Evolutionary conservation across 2,113 vertebrate genomes (phyloP).

Genomic region (Callionymus lyra): DNA sequence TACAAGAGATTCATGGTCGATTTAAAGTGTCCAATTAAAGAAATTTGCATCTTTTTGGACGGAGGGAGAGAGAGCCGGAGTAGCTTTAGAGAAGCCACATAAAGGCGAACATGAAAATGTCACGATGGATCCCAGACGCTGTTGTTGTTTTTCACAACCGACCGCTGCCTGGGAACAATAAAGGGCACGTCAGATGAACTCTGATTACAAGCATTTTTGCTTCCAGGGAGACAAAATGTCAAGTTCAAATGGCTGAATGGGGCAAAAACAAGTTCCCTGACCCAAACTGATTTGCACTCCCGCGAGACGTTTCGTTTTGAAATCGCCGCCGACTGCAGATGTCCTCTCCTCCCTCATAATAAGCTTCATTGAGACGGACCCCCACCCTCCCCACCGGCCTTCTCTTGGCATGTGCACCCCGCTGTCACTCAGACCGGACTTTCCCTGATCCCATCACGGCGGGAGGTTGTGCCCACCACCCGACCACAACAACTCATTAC

Average conservation of each 20-base stretch:
- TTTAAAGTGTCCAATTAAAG: no score
- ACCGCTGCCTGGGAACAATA: slow-evolving; percentile 7
- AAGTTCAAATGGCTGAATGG: slow-evolving; percentile 9
- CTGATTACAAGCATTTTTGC: slow-evolving; percentile 10
- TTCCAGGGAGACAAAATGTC: slow-evolving; percentile 4
- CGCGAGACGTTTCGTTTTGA: slow-evolving; percentile 12
- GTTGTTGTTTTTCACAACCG: slow-evolving; percentile 4
- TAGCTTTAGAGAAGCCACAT: no score
- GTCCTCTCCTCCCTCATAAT: slow-evolving; percentile 44
- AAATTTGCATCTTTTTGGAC: no score
- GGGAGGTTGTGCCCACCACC: slow-evolving; percentile 38
- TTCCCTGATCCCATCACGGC: slow-evolving; percentile 49
- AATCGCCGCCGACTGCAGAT: slow-evolving; percentile 20
- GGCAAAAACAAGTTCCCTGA: no score
- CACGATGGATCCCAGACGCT: no score
- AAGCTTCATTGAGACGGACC: slow-evolving; percentile 53
- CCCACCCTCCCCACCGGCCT: slow-evolving; percentile 44
- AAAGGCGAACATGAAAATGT: no score
- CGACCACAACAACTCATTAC: slow-evolving; percentile 63
- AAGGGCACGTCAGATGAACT: slow-evolving; percentile 13
- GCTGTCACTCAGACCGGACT: slow-evolving; percentile 55
- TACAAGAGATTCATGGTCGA: no score
- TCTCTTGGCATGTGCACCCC: slow-evolving; percentile 46
- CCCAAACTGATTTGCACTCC: slow-evolving; percentile 5
- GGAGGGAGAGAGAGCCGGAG: no score